Percentiles rank a stretch among this genome's conserved stretches.
Conservation (phyloP, 2,888 invertebrate species). For the Iphiclides podalirius region DNA sequence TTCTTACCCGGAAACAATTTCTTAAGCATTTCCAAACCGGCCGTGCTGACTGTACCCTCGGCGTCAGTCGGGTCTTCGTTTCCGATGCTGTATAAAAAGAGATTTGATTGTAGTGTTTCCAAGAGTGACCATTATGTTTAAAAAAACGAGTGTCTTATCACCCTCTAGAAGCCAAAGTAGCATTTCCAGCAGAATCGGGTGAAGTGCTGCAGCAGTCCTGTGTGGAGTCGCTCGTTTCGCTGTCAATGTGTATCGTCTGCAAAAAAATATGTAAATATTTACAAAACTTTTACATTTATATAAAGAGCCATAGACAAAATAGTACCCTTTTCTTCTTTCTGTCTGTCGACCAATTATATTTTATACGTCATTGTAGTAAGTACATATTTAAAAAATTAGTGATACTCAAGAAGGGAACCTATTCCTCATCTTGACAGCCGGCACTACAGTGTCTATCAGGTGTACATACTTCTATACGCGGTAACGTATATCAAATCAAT, state of each 20-base stretch:
- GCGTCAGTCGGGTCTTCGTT: conserved; percentile 47
- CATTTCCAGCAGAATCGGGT: conserved; percentile 58
- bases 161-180: conserved; percentile 30
- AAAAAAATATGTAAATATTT: conserved; percentile 11
- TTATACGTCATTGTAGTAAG: no score
- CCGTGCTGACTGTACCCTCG: conserved; percentile 81
- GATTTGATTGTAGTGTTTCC: no score
- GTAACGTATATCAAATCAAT: no score
- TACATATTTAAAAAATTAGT: no score
- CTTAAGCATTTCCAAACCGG: conserved; percentile 90
- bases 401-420: no score
- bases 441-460: no score
- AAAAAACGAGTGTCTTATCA: conserved; percentile 22
- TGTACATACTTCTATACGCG: no score
- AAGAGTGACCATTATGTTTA: conserved; percentile 31
- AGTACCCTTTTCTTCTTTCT: no score
- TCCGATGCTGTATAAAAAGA: background rate
- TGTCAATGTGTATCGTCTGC: conserved; percentile 73
- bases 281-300: background rate
- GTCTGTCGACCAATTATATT: no score
- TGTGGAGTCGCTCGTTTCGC: conserved; percentile 70
- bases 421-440: no score
- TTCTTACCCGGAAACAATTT: conserved; percentile 95
- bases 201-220: conserved; percentile 66
- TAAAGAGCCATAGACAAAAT: no score